Evolutionary conservation across 2,797 vertebrate species (phyloP).

Genomic region (Limnodromus scolopaceus): DNA sequence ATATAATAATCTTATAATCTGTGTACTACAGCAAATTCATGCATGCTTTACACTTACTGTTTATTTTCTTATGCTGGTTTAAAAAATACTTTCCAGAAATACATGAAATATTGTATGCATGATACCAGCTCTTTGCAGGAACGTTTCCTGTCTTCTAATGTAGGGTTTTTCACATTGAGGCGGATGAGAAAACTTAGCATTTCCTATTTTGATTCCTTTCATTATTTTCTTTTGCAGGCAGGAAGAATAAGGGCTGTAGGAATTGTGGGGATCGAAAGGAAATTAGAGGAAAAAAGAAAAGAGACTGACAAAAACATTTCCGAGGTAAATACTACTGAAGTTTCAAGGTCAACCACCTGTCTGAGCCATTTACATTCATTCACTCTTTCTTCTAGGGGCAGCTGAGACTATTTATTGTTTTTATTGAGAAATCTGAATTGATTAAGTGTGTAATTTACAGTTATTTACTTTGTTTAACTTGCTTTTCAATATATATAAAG

Average conservation of each 20-base stretch:
- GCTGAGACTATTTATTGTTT: background rate
- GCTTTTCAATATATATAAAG: background rate
- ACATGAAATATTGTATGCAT: background rate
- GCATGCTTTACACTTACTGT: background rate
- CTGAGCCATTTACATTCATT: slow-evolving; percentile 16
- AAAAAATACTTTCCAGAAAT: slow-evolving; percentile 22
- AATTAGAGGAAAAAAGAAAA: slow-evolving; percentile 97
- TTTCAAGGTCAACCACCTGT: slow-evolving; percentile 3
- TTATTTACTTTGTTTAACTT: background rate
- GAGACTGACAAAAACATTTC: slow-evolving; percentile 99
- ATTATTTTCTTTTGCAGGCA: slow-evolving; percentile 78
- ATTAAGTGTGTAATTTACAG: background rate
- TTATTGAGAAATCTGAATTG: background rate
- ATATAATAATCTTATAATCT: background rate
- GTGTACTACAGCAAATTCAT: background rate
- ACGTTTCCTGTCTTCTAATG: background rate
- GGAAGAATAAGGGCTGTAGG: slow-evolving; percentile 96
- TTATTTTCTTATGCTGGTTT: background rate
- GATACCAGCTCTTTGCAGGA: background rate
- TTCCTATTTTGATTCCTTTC: slow-evolving; percentile 58
- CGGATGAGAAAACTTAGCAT: slow-evolving; percentile 23
- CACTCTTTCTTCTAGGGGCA: background rate
- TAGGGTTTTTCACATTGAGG: background rate
- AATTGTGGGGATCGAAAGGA: slow-evolving; percentile 97
- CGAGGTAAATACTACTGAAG: slow-evolving; percentile 83